Base-by-base conservation (phyloP, 2,888 invertebrate species). In the Callimorpha dominula region DNA sequence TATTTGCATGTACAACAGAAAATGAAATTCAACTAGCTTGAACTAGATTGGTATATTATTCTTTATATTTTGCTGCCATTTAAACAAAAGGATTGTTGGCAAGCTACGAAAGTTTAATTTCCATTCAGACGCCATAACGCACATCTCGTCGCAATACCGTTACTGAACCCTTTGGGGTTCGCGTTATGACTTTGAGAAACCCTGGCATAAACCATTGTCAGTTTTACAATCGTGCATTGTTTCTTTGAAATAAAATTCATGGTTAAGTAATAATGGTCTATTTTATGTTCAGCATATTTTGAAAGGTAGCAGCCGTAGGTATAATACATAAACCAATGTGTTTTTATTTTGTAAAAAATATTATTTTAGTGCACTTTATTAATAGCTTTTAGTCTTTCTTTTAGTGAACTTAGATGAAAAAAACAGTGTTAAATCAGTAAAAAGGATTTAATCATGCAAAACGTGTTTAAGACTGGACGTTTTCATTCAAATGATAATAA, bases 231-330 rank as follows among this genome's bases (percentile, higher is more conserved):
- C 65, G 52, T 62, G 50, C 63, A 43, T 17, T 50, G 60, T 70
- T 71, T 75, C 71, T 50, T 74, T 70, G 12, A 66, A 70, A 42
- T 46, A 14, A 42, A 62, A 67, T 66, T 66, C 9, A 63, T 63
- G 31, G 57, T 43, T 54, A 63, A 31, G 31, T 67, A 66, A 40
- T 67, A 57, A 46, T 54, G 70, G 68, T 67, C 31, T 54, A 50
- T 54, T 65, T 54, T 17, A 62, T 20, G 46, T 73, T 78, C 17
- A 74, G 72, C 74, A 65, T 70, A 31, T 72, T 71, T 65, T 70
- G 4, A 66, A 43, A 20, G 0, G 42, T 66, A 3, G 43, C 15
- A 20, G 63, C 6, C 42, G 63, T 64, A 40, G 64, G 42, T n/a
- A 42, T 31, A 42, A 46, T 50, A 63, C 31, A 31, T n/a, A 62